phyloP scores from a whole-genome alignment of 2,888 invertebrate genomes.

The Tyria jacobaeae region DNA sequence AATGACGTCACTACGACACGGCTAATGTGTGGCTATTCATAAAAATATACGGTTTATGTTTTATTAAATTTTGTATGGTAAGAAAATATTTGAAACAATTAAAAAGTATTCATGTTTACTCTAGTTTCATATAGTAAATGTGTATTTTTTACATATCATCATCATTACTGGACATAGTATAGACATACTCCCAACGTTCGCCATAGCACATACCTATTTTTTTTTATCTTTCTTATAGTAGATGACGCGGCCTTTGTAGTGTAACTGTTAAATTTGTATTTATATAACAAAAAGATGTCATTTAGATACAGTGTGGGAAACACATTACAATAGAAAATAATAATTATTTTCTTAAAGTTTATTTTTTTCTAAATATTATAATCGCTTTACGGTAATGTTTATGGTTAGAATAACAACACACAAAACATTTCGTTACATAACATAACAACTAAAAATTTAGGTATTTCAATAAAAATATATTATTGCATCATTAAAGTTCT shows the following conservation, averaged over 20 bases:
- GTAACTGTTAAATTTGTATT: neutral
- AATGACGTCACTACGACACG: conserved; percentile 51
- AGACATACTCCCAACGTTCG: no score
- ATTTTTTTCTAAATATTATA: conserved; percentile 8
- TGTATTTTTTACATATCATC: no score
- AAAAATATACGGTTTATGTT: conserved; percentile 36
- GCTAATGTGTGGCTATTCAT: conserved; percentile 33
- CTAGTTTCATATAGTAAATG: no score
- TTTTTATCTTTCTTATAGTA: neutral
- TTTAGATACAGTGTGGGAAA: conserved; percentile 21
- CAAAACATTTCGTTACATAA: neutral
- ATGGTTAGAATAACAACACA: conserved; percentile 4
- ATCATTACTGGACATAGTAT: no score
- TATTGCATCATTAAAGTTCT: neutral
- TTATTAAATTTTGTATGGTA: no score
- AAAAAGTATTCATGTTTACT: no score
- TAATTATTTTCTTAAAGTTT: conserved; percentile 13
- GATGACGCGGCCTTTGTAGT: neutral
- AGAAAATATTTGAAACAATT: no score
- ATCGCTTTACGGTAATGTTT: neutral
- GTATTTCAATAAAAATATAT: neutral
- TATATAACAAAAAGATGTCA: neutral
- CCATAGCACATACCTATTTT: neutral
- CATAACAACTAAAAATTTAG: neutral
- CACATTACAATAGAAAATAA: conserved; percentile 1